Conservation (phyloP, 1,140 invertebrate species). For the Marisa cornuarietis region DNA sequence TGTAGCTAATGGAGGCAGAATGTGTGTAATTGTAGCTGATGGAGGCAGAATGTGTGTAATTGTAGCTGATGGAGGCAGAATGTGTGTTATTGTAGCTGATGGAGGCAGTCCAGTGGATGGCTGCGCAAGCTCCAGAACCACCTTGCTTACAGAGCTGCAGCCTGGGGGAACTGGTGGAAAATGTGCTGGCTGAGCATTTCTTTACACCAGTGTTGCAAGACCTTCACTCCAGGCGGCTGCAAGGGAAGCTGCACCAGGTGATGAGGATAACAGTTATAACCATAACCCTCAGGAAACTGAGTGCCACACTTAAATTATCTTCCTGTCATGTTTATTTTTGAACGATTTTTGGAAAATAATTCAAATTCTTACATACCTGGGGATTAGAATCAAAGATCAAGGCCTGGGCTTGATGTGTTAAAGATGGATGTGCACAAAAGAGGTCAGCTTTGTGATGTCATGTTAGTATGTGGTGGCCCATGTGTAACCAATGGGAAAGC, state of each 20-base stretch:
- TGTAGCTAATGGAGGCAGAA: background rate
- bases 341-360: no score
- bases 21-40: no score
- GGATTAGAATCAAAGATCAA: no score
- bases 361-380: no score
- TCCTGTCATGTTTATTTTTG: no score
- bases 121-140: constrained; percentile 25
- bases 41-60: no score
- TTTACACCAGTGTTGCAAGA: constrained; percentile 46
- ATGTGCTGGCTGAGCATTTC: constrained; percentile 37
- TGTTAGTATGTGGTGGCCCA: no score
- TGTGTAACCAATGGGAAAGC: no score
- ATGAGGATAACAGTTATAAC: background rate
- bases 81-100: constrained; percentile 33
- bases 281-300: background rate
- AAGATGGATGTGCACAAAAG: no score
- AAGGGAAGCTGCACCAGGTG: constrained; percentile 50
- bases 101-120: constrained; percentile 43
- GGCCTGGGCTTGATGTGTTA: no score
- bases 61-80: background rate
- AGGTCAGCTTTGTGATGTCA: no score
- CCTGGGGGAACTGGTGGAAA: constrained; percentile 37
- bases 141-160: constrained; percentile 27
- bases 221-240: constrained; percentile 31
- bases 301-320: no score